These are phyloP conservation scores for Porites evermanni DNA, from an alignment of 92 coral and sea anemone genomes.

Conservation along the genomic window DNA sequence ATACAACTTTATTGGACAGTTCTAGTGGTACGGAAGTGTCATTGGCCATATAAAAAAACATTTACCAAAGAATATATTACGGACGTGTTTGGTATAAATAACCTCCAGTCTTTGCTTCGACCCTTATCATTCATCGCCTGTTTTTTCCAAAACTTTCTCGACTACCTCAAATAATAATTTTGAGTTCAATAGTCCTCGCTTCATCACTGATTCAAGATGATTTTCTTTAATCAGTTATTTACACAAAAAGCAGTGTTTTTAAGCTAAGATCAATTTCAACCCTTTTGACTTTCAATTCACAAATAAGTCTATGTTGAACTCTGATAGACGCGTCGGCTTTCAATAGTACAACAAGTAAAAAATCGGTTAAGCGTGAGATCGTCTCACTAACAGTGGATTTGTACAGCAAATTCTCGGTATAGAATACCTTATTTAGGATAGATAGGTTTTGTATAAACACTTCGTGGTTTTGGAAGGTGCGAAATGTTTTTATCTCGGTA, in stretches of 20 bases:
- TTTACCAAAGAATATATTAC: no score
- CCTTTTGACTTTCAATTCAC: neutral
- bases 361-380: neutral
- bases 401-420: neutral
- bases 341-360: neutral
- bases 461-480: constrained; percentile 10
- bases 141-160: neutral
- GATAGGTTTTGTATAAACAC: neutral
- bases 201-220: neutral
- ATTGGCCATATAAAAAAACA: no score
- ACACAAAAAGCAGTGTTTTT: neutral
- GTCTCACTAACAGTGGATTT: neutral
- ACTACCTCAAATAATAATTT: neutral
- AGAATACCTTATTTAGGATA: neutral
- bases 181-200: neutral
- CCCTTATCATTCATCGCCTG: neutral
- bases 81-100: neutral
- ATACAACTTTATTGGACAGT: neutral
- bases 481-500: constrained; percentile 16
- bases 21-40: no score
- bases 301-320: neutral
- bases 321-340: neutral
- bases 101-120: neutral
- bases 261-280: constrained; percentile 14
- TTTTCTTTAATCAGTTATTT: neutral